phyloP scores from a whole-genome alignment of 64 coral and sea anemone species.

The Pachyseris speciosa region DNA sequence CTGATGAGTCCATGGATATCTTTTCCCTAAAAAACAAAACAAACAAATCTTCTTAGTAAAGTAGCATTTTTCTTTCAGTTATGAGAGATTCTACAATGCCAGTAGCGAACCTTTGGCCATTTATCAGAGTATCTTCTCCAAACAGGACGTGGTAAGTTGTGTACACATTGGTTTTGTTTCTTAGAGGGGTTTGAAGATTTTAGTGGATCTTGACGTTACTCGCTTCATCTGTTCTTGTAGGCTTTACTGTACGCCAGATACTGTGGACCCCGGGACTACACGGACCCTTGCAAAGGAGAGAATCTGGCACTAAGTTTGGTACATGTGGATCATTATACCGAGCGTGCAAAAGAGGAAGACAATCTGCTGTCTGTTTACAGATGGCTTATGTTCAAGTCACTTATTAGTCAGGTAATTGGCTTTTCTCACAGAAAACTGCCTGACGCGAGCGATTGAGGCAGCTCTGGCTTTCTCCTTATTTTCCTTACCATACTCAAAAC shows the following conservation, averaged over 20 bases:
- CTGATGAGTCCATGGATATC: no score
- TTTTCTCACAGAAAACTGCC: not conserved
- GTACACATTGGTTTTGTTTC: not conserved
- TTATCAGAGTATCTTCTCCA: conserved; percentile 87
- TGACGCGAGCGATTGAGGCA: not conserved
- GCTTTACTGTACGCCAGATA: conserved; percentile 68
- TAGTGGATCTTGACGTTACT: not conserved
- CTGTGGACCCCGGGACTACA: conserved; percentile 84
- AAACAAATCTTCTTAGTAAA: no score
- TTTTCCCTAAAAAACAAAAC: no score
- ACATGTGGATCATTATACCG: conserved; percentile 78
- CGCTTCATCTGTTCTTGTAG: conserved; percentile 8
- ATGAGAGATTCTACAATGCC: conserved; percentile 79
- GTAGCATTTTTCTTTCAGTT: conserved; percentile 18
- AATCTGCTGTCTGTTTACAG: conserved; percentile 70
- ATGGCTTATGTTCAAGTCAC: conserved; percentile 79
- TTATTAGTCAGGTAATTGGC: conserved; percentile 75
- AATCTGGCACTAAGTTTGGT: conserved; percentile 81
- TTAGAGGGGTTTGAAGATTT: no score
- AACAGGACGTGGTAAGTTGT: conserved; percentile 71
- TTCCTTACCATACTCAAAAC: no score
- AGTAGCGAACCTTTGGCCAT: conserved; percentile 37
- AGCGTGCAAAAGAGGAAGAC: conserved; percentile 76
- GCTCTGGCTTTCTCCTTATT: not conserved
- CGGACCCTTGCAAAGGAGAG: conserved; percentile 78